Evolutionary conservation across 2,888 invertebrate genomes (phyloP).

Genomic region (Apodemia mormo): DNA sequence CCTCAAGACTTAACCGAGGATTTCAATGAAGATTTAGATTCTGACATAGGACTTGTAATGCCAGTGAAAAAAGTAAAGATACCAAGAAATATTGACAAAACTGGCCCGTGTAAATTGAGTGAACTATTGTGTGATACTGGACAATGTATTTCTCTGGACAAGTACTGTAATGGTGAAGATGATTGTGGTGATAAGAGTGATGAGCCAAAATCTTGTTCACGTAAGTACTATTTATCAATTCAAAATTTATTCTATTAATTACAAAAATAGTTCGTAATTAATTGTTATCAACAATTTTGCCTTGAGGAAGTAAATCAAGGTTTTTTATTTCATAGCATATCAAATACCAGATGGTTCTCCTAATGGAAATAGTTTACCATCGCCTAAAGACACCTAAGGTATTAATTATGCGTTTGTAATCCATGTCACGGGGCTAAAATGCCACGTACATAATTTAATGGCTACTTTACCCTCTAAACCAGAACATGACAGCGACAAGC

Average conservation of each 20-base stretch:
- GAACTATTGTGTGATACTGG: slow-evolving; percentile 84
- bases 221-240: slow-evolving; percentile 83
- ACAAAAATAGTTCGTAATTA: too few relatives aligned
- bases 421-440: too few relatives aligned
- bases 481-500: too few relatives aligned
- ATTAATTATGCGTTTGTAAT: too few relatives aligned
- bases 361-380: too few relatives aligned
- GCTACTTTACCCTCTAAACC: too few relatives aligned
- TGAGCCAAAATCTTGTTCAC: slow-evolving; percentile 87
- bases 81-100: slow-evolving; percentile 48
- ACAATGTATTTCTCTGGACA: slow-evolving; percentile 87
- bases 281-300: too few relatives aligned
- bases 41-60: slow-evolving; percentile 54
- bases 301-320: too few relatives aligned
- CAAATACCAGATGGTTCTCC: too few relatives aligned
- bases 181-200: slow-evolving; percentile 91
- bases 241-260: neutral
- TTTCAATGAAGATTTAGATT: slow-evolving; percentile 67
- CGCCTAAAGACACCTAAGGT: too few relatives aligned
- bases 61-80: slow-evolving; percentile 59
- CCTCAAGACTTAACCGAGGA: slow-evolving; percentile 73
- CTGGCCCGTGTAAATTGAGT: slow-evolving; percentile 78
- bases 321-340: too few relatives aligned
- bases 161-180: slow-evolving; percentile 88
- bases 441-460: too few relatives aligned